Percentiles rank a stretch among this genome's conserved stretches.
phyloP scores from a whole-genome alignment of 2,113 vertebrate genomes.

The Lepus timidus region DNA sequence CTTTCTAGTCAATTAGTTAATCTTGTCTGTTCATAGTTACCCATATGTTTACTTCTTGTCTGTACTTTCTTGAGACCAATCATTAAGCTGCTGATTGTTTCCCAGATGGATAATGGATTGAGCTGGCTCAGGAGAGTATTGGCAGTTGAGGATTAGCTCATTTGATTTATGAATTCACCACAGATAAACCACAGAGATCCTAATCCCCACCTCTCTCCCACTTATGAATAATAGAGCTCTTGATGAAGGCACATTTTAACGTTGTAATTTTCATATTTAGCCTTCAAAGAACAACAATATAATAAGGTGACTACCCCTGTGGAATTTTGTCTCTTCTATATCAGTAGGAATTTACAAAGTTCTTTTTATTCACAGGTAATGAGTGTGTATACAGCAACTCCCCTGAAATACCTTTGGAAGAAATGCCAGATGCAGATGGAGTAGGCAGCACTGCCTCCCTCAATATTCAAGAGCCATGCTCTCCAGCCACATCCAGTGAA shows the following conservation, averaged over 20 bases:
- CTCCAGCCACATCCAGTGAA: conserved; percentile 92
- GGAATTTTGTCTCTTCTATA: conserved; percentile 8
- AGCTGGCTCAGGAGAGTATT: background rate
- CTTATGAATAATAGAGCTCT: conserved; percentile 44
- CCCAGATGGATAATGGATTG: conserved; percentile 4
- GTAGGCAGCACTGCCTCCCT: conserved; percentile 84
- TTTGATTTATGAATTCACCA: conserved; percentile 48
- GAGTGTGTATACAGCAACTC: conserved; percentile 92
- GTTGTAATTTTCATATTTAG: conserved; percentile 8
- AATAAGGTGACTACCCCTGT: background rate
- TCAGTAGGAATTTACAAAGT: conserved; percentile 55
- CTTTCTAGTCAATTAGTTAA: background rate
- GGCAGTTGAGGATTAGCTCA: conserved; percentile 23
- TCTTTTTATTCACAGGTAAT: conserved; percentile 90
- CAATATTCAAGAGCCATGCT: conserved; percentile 89
- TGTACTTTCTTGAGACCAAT: conserved; percentile 38
- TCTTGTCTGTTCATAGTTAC: background rate
- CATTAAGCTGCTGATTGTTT: conserved; percentile 49
- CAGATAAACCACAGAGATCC: conserved; percentile 32
- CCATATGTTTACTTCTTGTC: conserved; percentile 11
- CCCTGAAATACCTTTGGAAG: conserved; percentile 91
- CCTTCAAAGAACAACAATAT: background rate
- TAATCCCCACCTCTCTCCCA: background rate
- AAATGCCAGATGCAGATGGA: conserved; percentile 89
- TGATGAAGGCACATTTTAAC: background rate